Base-by-base conservation (phyloP, 2,888 invertebrate genomes). In the Frankliniella intonsa region DNA sequence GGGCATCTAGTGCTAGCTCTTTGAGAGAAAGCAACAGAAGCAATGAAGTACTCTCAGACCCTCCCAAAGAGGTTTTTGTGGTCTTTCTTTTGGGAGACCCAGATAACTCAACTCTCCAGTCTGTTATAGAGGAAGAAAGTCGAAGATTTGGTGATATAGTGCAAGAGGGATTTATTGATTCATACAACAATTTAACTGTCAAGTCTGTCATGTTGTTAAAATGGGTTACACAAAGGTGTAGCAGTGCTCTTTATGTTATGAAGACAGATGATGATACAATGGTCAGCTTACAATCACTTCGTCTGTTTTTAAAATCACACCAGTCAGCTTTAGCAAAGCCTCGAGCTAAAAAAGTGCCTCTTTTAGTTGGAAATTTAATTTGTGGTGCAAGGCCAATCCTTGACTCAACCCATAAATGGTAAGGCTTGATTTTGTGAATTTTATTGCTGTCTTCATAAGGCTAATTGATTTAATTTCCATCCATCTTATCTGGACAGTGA, bases 241-340 rank as follows among this genome's bases (percentile, higher is more conserved):
- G 86, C 38, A 85, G 86, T 62, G 91, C 91, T 0, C 90, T 91
- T 80, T 96, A 92, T 88, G 90, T 96, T 38, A 90, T 96, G 87
- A 96, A 96, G 89, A 93, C 94, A 8, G 96, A 96, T 85, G 96
- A 96, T 85, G 96, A 96, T 85, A 94, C 95, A 89, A 96, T 94
- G 86, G 91, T 96, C 0, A 95, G 95, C 87, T 89, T 95, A 83
- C 92, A 92, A n/a, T 91, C 90, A 84, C 88, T 95, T 49, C 86
- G 94, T 82, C 86, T 86, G 83, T 85, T 87, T 10, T 85, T 89
- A 50, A 86, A 85, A 81, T 25, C 25, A n/a, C 69, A 83, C 85
- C 69, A 76, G 25, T 22, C 69, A 22, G 22, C 69, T 11, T 25
- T 25, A 81, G 69, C 62, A 83, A 85, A 83, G 0, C 85, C 86